These are phyloP conservation scores for Tribolium freemani DNA, from an alignment of 2,888 invertebrate genomes.

Conservation along the genomic window DNA sequence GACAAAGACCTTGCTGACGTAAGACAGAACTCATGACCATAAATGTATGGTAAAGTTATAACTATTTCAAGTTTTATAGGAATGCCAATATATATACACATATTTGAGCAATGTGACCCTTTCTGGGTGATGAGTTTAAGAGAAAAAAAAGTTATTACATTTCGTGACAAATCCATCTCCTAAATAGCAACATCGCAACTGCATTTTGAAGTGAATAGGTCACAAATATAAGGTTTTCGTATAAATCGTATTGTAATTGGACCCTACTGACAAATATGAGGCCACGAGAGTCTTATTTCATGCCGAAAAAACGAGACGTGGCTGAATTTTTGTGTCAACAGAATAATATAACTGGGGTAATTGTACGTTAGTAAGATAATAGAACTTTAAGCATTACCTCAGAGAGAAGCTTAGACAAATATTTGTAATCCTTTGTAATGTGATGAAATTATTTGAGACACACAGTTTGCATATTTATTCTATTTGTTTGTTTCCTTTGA, in stretches of 20 bases:
- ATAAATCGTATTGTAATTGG: too few species aligned
- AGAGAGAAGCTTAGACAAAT: slow-evolving; percentile 19
- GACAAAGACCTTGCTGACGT: slow-evolving; percentile 17
- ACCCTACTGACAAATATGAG: too few species aligned
- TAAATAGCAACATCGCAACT: too few species aligned
- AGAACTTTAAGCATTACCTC: slow-evolving; percentile 21
- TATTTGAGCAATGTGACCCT: slow-evolving; percentile 11
- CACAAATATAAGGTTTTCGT: too few species aligned
- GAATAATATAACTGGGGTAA: slow-evolving; percentile 7
- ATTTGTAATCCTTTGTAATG: slow-evolving; percentile 22
- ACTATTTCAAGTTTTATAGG: slow-evolving; percentile 30
- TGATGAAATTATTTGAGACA: slow-evolving; percentile 28
- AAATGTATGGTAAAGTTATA: slow-evolving; percentile 15
- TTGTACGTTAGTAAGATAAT: slow-evolving; percentile 28
- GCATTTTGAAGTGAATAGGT: too few species aligned
- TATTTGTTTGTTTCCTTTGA: slow-evolving; percentile 18
- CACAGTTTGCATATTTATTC: slow-evolving; percentile 14
- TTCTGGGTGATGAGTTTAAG: slow-evolving; percentile 14
- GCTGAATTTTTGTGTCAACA: too few species aligned
- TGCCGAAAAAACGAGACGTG: too few species aligned
- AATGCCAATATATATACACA: slow-evolving; percentile 23
- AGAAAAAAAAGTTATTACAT: background rate
- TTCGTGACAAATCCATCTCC: background rate
- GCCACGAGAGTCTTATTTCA: too few species aligned
- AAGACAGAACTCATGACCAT: slow-evolving; percentile 25